Conservation (phyloP, 2,888 invertebrate species). For the Luperina nickerlii region DNA sequence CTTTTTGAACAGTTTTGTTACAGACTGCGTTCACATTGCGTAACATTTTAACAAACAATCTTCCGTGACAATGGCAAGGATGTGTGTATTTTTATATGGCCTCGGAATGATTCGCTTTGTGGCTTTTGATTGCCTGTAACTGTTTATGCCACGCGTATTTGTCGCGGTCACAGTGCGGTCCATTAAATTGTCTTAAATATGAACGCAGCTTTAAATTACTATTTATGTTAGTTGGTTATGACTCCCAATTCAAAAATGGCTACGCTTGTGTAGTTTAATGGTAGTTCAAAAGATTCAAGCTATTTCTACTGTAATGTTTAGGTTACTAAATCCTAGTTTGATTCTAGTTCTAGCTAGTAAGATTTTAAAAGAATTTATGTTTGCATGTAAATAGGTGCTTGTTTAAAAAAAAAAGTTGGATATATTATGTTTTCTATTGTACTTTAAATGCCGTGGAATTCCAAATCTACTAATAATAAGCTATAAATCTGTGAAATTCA, state of each 20-base stretch:
- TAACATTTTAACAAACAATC: background rate
- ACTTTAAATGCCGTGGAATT: background rate
- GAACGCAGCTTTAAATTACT: background rate
- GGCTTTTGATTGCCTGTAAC: background rate
- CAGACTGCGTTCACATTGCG: background rate
- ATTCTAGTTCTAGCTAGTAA: background rate
- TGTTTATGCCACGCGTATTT: background rate
- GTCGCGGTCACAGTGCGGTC: background rate
- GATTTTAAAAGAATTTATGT: background rate
- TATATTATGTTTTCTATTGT: background rate
- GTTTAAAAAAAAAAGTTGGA: background rate
- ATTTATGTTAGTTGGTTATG: background rate
- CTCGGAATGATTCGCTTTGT: background rate
- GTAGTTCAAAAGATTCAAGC: slow-evolving; percentile 10
- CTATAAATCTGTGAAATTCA: background rate
- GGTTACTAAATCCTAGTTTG: background rate
- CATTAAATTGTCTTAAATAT: background rate
- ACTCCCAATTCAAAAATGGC: slow-evolving; percentile 10
- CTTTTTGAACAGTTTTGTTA: slow-evolving; percentile 4
- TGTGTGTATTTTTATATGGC: background rate
- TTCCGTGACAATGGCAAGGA: background rate
- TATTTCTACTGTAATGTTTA: slow-evolving; percentile 13
- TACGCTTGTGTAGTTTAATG: background rate
- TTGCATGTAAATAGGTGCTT: background rate
- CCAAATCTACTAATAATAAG: background rate